Evolutionary conservation across 92 coral and sea anemone species (phyloP).

Genomic region (Micromussa lordhowensis): DNA sequence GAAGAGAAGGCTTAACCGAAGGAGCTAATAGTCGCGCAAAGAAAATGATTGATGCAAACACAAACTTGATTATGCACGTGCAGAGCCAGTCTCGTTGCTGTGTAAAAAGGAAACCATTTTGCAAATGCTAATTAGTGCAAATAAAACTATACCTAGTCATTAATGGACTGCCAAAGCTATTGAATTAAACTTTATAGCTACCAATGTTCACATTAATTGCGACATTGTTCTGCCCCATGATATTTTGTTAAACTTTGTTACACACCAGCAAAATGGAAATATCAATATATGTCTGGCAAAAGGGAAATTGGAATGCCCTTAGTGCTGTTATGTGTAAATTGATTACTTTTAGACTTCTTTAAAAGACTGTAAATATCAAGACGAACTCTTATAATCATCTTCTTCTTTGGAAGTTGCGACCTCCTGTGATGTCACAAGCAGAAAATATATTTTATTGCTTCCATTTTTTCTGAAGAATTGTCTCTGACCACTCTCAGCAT

Average conservation of each 20-base stretch:
- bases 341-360: not conserved
- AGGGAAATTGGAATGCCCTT: not conserved
- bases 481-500: not conserved
- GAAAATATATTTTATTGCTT: not conserved
- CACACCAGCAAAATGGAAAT: no score
- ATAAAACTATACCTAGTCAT: not conserved
- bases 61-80: not conserved
- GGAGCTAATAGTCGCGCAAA: not conserved
- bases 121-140: not conserved
- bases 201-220: not conserved
- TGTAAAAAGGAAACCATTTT: not conserved
- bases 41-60: not conserved
- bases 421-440: not conserved
- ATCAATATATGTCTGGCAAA: no score
- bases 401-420: not conserved
- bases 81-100: not conserved
- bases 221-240: not conserved
- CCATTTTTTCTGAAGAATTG: not conserved
- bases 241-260: not conserved
- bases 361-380: not conserved
- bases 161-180: not conserved
- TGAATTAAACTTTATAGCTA: not conserved
- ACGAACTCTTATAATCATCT: not conserved
- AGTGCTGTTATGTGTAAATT: not conserved
- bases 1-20: not conserved